Evolutionary conservation across 2,797 vertebrate genomes (phyloP), one percentile per base, ranked within the genome.

Genomic region (Etheostoma perlongum): DNA sequence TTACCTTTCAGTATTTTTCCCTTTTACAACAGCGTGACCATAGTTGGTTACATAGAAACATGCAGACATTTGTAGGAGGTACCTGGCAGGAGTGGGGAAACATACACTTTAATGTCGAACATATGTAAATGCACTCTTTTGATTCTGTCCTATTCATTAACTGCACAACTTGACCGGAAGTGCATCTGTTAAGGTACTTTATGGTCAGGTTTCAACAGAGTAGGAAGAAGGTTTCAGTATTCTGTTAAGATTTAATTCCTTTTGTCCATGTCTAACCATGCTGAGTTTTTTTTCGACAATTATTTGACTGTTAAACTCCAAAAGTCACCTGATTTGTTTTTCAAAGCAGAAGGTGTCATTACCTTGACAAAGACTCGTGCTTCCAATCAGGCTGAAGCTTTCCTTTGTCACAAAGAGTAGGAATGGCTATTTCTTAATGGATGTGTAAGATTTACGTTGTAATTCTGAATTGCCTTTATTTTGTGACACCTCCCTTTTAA

Each of bases 111-210:
- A 14, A 51, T n/a, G 25, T 33, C 27, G 23, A 74, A 46, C 27
- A 27, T 30, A 6, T 23, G 61, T 21, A 21, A 40, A 27, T 16
- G 2, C 54, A 2, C 48, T 65, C 25, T n/a, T 51, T 25, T 33
- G 30, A 80, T 76, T 82, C 76, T 40, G 15, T 81, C 74, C 63
- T 46, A 5, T 21, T 47, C n/a, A 44, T 21, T 1, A 54, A 47
- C 55, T 36, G 48, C 27, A 62, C 13, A 15, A 18, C 12, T 46
- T 47, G 4, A 61, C 16, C 44, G 68, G 0, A 11, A 47, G 13
- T 51, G 18, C 19, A 23, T 55, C 59, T 54, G 36, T 33, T 42
- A 0, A 27, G n/a, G 5, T 21, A 3, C 23, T 6, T 61, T 40
- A 5, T 51, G 13, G 27, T 0, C 30, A 61, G 30, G 57, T 61